Base-by-base conservation (phyloP, 2,113 vertebrate genomes). In the Thinocorus orbignyianus region DNA sequence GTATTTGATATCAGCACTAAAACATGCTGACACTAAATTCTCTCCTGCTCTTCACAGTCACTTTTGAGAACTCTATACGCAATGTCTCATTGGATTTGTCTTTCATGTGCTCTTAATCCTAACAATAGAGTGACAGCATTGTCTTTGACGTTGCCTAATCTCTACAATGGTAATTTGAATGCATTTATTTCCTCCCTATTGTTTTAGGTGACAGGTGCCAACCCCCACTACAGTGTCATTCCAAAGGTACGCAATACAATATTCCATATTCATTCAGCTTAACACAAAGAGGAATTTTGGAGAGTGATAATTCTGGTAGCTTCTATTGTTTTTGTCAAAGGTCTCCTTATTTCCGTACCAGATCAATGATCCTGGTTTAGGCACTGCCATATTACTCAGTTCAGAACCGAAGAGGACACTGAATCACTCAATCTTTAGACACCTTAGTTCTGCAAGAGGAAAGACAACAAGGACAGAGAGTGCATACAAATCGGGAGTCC, bases 131-230 rank as follows among this genome's bases (percentile, higher is more conserved):
- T 72, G 57, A 87, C 28, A 65, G 11, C 76, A 85, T 88, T 96
- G 65, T 91, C 80, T 92, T 88, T 86, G 65, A 74, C 80, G 51
- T 65, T 81, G 52, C 64, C 65, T 93, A 64, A 87, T 90, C 92
- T 81, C 70, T 74, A 57, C 26, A 81, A 39, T 65, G 30, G 60
- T 49, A 94, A 92, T 91, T 87, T 90, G 54, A 96, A 89, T 83
- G 33, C 85, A 70, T 88, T 93, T 79, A 71, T 80, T 92, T 82
- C 55, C 31, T 68, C 68, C 44, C 64, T 41, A 91, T 93, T 95
- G 68, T 96, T 88, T 97, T 39, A 58, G 49, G 42, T 94, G 74
- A 87, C 88, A 96, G 77, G 48, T 87, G 69, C 33, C 71, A 88
- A 82, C 65, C 60, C 76, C 66, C 76, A 71, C 77, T 88, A 44